These are phyloP conservation scores for Agrypnia vestita DNA, from an alignment of 1,140 invertebrate genomes.

Conservation along the genomic window DNA sequence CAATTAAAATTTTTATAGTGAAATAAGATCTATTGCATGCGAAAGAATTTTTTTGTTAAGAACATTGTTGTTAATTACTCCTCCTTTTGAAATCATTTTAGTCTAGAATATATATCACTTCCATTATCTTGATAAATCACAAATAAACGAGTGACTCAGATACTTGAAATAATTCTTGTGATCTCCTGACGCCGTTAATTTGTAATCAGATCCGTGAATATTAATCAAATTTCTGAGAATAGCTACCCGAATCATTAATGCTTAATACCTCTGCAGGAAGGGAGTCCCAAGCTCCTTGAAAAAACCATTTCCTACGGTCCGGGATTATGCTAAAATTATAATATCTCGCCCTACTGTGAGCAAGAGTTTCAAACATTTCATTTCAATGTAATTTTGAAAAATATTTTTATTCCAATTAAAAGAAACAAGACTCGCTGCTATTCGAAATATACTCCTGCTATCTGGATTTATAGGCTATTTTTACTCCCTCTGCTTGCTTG, in stretches of 20 bases:
- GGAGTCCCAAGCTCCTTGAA: neutral
- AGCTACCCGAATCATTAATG: neutral
- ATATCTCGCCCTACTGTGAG: neutral
- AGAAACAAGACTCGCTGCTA: no score
- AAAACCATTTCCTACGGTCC: slow-evolving; percentile 20
- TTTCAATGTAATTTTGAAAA: no score
- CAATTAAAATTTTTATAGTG: no score
- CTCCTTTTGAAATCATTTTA: no score
- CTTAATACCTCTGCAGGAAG: neutral
- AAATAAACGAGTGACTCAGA: neutral
- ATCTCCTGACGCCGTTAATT: slow-evolving; percentile 5
- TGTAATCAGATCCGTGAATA: neutral
- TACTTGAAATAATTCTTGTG: neutral
- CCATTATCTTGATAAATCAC: neutral
- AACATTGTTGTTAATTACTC: no score
- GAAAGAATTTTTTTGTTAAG: no score
- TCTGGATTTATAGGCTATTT: no score
- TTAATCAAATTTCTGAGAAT: neutral
- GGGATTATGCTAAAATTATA: slow-evolving; percentile 28
- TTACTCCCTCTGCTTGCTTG: no score
- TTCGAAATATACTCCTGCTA: no score
- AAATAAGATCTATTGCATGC: no score
- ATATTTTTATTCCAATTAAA: no score
- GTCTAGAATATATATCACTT: no score
- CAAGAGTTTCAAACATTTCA: neutral